Evolutionary conservation across 2,113 vertebrate genomes (phyloP).

Genomic region (Serilophus lunatus): DNA sequence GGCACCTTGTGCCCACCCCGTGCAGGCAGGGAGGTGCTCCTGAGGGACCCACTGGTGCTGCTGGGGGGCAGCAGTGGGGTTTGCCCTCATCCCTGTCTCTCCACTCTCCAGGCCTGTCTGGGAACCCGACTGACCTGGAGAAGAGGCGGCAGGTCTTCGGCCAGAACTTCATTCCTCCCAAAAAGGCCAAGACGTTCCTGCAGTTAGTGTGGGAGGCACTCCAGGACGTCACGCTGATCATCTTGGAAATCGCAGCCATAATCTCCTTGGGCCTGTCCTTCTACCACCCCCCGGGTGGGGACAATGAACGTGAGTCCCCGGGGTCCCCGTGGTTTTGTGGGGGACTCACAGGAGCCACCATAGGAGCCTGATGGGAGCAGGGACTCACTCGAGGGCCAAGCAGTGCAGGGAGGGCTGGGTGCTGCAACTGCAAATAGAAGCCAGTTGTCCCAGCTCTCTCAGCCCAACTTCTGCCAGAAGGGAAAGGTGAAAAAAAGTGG

Average conservation of each 20-base stretch:
- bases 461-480: not conserved
- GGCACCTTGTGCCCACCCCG: too few relatives aligned
- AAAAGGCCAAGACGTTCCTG: constrained; percentile 94
- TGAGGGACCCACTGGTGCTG: too few relatives aligned
- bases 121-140: constrained; percentile 89
- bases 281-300: constrained; percentile 86
- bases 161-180: constrained; percentile 92
- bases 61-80: rapidly evolving
- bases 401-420: not conserved
- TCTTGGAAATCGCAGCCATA: constrained; percentile 95
- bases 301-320: constrained; percentile 79
- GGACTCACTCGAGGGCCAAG: not conserved
- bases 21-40: not conserved
- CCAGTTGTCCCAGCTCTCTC: not conserved
- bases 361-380: rapidly evolving
- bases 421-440: not conserved
- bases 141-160: constrained; percentile 85
- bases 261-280: constrained; percentile 94
- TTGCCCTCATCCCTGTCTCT: not conserved
- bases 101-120: constrained; percentile 82
- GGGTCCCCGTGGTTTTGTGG: rapidly evolving
- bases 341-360: rapidly evolving
- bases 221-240: constrained; percentile 96
- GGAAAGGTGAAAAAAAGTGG: not conserved
- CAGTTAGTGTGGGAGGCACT: constrained; percentile 97